Conservation (phyloP, 2,797 vertebrate species). For the Leucoraja ocellata region DNA sequence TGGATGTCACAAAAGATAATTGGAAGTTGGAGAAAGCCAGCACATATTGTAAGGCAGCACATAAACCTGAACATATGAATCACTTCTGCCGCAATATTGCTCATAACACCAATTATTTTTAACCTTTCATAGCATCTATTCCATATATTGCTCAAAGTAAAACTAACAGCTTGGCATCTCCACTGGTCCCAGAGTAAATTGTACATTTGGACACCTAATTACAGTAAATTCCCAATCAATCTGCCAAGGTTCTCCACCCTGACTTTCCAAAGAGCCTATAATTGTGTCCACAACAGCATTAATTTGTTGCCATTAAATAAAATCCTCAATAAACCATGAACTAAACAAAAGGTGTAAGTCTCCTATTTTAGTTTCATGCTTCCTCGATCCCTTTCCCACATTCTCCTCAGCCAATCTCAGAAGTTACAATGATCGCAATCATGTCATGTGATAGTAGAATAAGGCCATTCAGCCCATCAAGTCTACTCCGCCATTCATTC, state of each 20-base stretch:
- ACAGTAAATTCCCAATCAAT: conserved; percentile 14
- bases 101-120: conserved; percentile 18
- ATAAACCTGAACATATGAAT: neutral
- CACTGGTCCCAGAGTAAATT: neutral
- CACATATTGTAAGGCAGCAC: neutral
- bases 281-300: conserved; percentile 14
- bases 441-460: no score
- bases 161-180: conserved; percentile 13
- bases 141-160: neutral
- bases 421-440: neutral
- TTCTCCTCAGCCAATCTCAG: neutral
- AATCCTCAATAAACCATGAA: conserved; percentile 9
- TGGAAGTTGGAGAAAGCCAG: neutral
- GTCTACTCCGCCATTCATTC: no score
- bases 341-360: neutral
- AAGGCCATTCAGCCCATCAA: no score
- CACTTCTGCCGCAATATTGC: neutral
- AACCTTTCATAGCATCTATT: neutral
- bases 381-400: neutral
- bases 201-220: conserved; percentile 23
- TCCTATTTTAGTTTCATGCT: neutral
- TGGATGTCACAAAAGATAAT: neutral
- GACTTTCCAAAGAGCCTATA: conserved; percentile 6
- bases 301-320: conserved; percentile 28
- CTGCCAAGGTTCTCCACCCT: neutral